These are phyloP conservation scores for Zaprionus nigranus DNA, from an alignment of 1,140 invertebrate genomes.

Conservation along the genomic window DNA sequence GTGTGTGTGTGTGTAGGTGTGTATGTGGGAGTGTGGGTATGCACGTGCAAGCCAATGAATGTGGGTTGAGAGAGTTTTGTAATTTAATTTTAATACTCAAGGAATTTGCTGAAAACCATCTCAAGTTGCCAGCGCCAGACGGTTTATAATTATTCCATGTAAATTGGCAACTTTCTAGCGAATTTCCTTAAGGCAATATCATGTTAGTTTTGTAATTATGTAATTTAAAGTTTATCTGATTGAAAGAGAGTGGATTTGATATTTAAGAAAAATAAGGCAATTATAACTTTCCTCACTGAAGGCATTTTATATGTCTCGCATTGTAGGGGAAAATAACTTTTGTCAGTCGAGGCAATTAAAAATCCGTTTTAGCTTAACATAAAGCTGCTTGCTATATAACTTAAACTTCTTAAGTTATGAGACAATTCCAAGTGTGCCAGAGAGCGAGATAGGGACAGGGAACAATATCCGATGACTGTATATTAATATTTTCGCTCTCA, in stretches of 20 bases:
- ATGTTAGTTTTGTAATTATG: slow-evolving; percentile 25
- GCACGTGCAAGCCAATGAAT: neutral
- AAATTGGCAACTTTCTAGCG: slow-evolving; percentile 16
- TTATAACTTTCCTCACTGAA: neutral
- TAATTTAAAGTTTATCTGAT: slow-evolving; percentile 33
- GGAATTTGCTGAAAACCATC: slow-evolving; percentile 14
- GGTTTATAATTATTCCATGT: slow-evolving; percentile 33
- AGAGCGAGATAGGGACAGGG: too few species aligned
- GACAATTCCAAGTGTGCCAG: too few species aligned
- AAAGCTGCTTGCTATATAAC: neutral
- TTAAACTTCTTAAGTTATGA: too few species aligned
- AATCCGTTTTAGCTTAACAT: neutral
- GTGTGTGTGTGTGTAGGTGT: neutral
- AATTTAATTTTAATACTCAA: slow-evolving; percentile 40
- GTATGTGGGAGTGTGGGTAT: neutral
- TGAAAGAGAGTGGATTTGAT: neutral
- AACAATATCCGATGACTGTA: too few species aligned
- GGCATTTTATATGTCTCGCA: neutral
- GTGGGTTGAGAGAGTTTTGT: slow-evolving; percentile 10
- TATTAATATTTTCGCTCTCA: too few species aligned
- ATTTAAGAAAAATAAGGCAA: neutral
- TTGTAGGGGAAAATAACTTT: neutral
- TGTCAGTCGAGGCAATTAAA: neutral
- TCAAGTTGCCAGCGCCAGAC: neutral
- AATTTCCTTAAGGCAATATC: slow-evolving; percentile 6